Conservation (phyloP, 2,113 vertebrate species). For the Laticauda colubrina region DNA sequence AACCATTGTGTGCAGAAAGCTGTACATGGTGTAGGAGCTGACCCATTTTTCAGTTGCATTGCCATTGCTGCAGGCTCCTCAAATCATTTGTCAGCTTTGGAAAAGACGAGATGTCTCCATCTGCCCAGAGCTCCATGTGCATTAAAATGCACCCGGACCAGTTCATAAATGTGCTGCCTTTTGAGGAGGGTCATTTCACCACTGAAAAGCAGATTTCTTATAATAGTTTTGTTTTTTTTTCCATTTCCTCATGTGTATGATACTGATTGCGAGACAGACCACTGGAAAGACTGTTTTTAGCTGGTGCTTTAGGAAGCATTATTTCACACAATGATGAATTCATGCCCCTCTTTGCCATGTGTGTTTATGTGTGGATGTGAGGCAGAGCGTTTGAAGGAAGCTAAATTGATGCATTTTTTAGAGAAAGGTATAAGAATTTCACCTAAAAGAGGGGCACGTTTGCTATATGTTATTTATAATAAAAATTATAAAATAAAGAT, state of each 20-base stretch:
- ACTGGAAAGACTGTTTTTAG: constrained; percentile 38
- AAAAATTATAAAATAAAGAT: constrained; percentile 63
- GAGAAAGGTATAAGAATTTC: constrained; percentile 82
- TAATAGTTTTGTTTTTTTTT: background rate
- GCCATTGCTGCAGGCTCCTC: background rate
- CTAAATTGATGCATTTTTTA: constrained; percentile 79
- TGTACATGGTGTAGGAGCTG: background rate
- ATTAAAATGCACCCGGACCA: background rate
- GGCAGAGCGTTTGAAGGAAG: constrained; percentile 53
- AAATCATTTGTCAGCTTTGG: background rate
- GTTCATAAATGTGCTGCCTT: background rate
- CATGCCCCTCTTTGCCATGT: constrained; percentile 52
- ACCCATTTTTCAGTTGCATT: background rate
- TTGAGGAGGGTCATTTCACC: background rate
- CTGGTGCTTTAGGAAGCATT: constrained; percentile 53
- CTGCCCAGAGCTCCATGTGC: background rate
- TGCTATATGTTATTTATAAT: constrained; percentile 80
- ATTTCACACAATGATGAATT: constrained; percentile 35
- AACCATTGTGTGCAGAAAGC: background rate
- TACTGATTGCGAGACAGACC: background rate
- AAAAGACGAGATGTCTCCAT: background rate
- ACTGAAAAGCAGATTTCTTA: background rate
- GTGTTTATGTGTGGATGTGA: constrained; percentile 41
- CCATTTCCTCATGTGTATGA: constrained; percentile 1
- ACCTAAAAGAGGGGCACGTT: constrained; percentile 77